Base-by-base conservation (phyloP, 2,113 vertebrate genomes). In the Syrmaticus mikado region DNA sequence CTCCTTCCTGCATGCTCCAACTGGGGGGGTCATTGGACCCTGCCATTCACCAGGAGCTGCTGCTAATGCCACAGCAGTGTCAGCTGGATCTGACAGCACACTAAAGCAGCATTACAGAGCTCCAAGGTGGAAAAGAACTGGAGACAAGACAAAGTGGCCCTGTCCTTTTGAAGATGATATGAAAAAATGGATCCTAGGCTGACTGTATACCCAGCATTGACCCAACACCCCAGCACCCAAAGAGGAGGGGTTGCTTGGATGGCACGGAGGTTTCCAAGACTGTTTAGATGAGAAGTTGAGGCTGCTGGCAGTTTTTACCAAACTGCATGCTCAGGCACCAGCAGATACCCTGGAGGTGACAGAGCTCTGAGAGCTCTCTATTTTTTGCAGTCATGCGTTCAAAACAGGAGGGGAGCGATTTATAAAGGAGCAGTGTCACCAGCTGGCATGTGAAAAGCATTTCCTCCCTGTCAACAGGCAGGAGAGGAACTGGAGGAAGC, bases 351-450 rank as follows among this genome's bases (percentile, higher is more conserved):
- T 60, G 50, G 82, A 46, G 46, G 50, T 28, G 61, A 25, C 67
- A 55, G 73, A 55, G 87, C 53, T 38, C 28, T 27, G 25, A 82
- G 67, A 43, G 53, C 48, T 82, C 48, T 38, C 68, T 75, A 4
- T 79, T 21, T 81, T 85, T 64, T 81, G 32, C 76, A 93, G 43
- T 53, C 72, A 36, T 45, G 36, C 25, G 71, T 93, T 87, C 57
- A 85, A 95, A 92, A 73, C 0, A 2, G 82, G 82, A 92, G 87
- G 75, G 43, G 89, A 94, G 65, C 76, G 71, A 93, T 94, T 94
- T 85, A 90, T 92, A 92, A 93, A 91, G 94, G 90, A 94, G 95
- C 94, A 96, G 94, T 96, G 94, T 97, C 95, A 95, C 95, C 94
- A 95, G 94, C 93, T 96, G 96, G 93, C 95, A 90, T 94, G 40